Evolutionary conservation across 2,888 invertebrate species (phyloP), one percentile per base, ranked within the genome.

Genomic region (Diplolepis rosae): DNA sequence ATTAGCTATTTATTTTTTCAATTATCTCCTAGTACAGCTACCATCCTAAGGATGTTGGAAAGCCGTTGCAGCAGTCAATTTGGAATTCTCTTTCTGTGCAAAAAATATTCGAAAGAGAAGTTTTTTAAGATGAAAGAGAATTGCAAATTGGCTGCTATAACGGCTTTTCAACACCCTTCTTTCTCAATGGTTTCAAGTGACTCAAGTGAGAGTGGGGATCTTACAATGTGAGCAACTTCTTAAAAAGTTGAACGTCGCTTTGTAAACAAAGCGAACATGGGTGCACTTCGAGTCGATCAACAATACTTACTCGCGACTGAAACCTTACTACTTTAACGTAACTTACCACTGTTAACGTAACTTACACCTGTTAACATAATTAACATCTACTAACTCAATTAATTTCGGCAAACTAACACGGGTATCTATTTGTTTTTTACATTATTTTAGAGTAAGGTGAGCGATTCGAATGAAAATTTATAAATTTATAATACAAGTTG

Each of bases 231-330:
- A 61, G 61, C 61, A 61, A 61, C 61, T 61, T 61, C 39, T 61
- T 61, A 61, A 42, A 35, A 61, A 61, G 61, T 61, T 61, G 61
- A 24, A 61, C 39, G 61, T 61, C 61, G 61, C 61, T 61, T 61
- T 61, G 61, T 61, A 61, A 61, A 39, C 61, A 39, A 61, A n/a
- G 61, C 61, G 61, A 61, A 61, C 61, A 61, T 61, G 61, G 61
- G 61, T 61, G 61, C 61, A 61, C 61, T 61, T n/a, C 61, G 61
- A 61, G 61, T 61, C 61, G 61, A 61, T 61, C 61, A 61, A 61
- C 48, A 48, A 61, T 61, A 61, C 61, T 61, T 61, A 61, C 61
- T 61, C 61, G 61, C 61, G 61, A 61, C 61, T 39, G 35, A 61
- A 50, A 61, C 22, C 61, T 61, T 61, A 61, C 56, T 54, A 24